Percentiles rank a stretch among this genome's conserved stretches.
phyloP scores from a whole-genome alignment of 92 coral and sea anemone species.

The Bergia sp. region DNA sequence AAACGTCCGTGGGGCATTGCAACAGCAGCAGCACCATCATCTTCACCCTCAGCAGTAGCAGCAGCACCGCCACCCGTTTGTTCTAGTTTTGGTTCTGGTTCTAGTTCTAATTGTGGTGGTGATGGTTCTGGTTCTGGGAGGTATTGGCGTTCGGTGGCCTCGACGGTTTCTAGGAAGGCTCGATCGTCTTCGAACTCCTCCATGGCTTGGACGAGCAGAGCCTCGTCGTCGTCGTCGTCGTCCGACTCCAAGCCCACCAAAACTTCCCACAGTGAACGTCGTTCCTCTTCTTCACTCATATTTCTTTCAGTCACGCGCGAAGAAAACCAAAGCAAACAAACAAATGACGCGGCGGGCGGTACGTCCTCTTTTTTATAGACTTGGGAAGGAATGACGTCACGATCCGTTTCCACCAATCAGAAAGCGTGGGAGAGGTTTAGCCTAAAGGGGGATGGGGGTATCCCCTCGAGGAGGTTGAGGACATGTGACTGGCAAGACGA shows the following conservation, averaged over 20 bases:
- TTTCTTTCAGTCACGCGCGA: background rate
- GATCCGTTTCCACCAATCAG: background rate
- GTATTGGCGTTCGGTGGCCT: background rate
- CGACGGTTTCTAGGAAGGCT: too few relatives aligned
- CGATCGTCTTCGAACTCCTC: too few relatives aligned
- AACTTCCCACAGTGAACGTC: background rate
- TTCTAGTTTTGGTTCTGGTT: background rate
- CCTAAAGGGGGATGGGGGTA: slow-evolving; percentile 7
- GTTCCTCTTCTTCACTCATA: background rate
- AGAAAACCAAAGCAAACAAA: background rate
- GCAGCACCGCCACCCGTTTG: too few relatives aligned
- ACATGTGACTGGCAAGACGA: background rate
- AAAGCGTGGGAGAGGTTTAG: background rate
- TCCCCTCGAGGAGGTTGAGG: background rate
- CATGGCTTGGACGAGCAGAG: too few relatives aligned
- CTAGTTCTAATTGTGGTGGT: background rate
- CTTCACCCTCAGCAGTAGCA: too few relatives aligned
- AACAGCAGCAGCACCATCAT: too few relatives aligned
- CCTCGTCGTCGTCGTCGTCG: too few relatives aligned
- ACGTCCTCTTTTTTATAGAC: background rate
- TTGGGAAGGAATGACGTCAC: slow-evolving; percentile 1
- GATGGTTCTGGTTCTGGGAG: background rate
- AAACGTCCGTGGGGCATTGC: too few relatives aligned
- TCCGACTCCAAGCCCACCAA: background rate
- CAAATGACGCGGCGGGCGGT: background rate